Conservation (phyloP, 2,113 vertebrate species). For the Paedocypris sp. region DNA sequence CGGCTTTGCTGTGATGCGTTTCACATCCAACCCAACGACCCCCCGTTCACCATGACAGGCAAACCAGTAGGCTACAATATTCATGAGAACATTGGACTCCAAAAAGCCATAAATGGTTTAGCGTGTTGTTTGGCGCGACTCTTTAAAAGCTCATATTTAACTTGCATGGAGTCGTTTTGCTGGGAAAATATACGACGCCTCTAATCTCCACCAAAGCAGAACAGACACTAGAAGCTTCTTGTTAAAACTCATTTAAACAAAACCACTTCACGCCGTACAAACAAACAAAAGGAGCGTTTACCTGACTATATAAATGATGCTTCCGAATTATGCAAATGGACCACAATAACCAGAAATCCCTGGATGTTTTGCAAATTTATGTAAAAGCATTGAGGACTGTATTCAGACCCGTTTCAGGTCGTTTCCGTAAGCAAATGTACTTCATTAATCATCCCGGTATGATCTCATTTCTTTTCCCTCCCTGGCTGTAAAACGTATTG, state of each 20-base stretch:
- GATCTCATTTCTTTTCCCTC: conserved; percentile 52
- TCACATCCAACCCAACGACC: background rate
- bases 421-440: conserved; percentile 14
- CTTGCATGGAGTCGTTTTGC: conserved; percentile 7
- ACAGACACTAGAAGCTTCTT: background rate
- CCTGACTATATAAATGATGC: background rate
- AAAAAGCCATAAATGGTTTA: conserved; percentile 14
- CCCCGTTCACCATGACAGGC: background rate
- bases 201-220: background rate
- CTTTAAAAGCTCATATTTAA: conserved; percentile 16
- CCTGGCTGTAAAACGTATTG: conserved; percentile 50
- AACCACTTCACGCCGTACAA: background rate
- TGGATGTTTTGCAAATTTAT: background rate
- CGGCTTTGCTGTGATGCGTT: background rate
- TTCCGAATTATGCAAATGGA: conserved; percentile 1
- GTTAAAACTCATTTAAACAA: background rate
- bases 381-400: background rate
- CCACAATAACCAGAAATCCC: background rate
- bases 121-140: conserved; percentile 11
- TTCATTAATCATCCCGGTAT: conserved; percentile 54
- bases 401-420: background rate
- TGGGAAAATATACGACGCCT: background rate
- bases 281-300: background rate
- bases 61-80: conserved; percentile 17
- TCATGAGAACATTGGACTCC: conserved; percentile 1